Conservation (phyloP, 2,113 vertebrate species). For the Stictonetta naevosa region DNA sequence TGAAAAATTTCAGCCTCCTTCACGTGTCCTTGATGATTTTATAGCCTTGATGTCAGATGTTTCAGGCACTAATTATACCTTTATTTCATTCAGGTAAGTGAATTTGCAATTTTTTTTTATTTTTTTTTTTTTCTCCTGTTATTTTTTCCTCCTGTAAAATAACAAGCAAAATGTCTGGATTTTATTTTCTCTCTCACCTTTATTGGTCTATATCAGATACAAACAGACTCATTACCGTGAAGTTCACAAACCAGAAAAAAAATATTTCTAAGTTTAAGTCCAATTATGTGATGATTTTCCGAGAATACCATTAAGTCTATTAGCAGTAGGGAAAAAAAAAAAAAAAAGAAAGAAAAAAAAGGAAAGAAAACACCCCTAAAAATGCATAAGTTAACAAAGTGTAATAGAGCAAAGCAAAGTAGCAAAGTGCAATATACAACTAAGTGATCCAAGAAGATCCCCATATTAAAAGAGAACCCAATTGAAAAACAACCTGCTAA, state of each 20-base stretch:
- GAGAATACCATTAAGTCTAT: background rate
- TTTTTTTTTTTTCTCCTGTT: background rate
- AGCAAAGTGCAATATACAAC: conserved; percentile 1
- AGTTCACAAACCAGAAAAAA: conserved; percentile 10
- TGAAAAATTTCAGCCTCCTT: conserved; percentile 6
- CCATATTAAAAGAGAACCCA: background rate
- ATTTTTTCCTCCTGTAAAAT: background rate
- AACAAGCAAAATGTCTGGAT: background rate
- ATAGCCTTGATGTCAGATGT: background rate
- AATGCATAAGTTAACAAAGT: conserved; percentile 7
- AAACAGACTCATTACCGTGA: conserved; percentile 20
- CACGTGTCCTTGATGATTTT: background rate
- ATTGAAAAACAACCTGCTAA: background rate
- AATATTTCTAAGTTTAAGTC: conserved; percentile 24
- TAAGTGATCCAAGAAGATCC: background rate
- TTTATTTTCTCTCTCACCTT: conserved; percentile 16
- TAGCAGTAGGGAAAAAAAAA: background rate
- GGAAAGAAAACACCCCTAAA: background rate
- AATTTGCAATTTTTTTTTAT: background rate
- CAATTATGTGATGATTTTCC: conserved; percentile 31
- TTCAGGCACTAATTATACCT: background rate
- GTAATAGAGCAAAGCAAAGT: conserved; percentile 41
- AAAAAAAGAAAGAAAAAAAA: no score
- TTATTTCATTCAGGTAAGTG: background rate
- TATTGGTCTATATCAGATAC: background rate